These are phyloP conservation scores for Chalcosyrphus nemorum DNA, from an alignment of 2,888 invertebrate genomes.

Conservation along the genomic window DNA sequence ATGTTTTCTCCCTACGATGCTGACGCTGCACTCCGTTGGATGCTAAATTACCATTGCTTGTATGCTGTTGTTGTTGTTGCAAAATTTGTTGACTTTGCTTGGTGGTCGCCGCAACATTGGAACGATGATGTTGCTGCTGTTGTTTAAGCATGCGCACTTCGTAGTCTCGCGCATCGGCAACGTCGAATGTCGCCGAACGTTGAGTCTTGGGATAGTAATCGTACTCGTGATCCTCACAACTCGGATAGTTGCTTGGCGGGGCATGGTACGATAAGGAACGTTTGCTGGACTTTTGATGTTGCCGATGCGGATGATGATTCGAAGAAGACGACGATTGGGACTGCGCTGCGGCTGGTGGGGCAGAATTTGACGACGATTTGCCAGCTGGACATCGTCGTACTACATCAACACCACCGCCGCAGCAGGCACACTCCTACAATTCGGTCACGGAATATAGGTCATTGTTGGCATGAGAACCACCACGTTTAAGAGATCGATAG, in stretches of 20 bases:
- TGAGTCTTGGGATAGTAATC: constrained; percentile 79
- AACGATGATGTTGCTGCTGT: constrained; percentile 78
- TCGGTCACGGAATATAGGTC: constrained; percentile 90
- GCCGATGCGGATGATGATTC: constrained; percentile 67
- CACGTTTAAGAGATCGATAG: constrained; percentile 83
- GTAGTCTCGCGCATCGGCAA: constrained; percentile 80
- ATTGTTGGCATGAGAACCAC: constrained; percentile 82
- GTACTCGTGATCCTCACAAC: constrained; percentile 80
- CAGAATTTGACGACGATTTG: constrained; percentile 70
- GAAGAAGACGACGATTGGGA: constrained; percentile 57
- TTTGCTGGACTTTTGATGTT: constrained; percentile 73
- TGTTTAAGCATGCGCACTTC: constrained; percentile 80
- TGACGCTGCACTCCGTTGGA: constrained; percentile 76
- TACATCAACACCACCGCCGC: constrained; percentile 82
- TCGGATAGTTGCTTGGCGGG: constrained; percentile 60
- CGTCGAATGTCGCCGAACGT: constrained; percentile 80
- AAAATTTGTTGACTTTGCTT: constrained; percentile 67
- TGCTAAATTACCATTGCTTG: constrained; percentile 71
- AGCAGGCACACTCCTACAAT: constrained; percentile 84
- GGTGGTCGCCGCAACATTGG: constrained; percentile 74
- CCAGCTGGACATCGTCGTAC: constrained; percentile 79
- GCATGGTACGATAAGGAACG: constrained; percentile 73
- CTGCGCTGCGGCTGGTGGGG: constrained; percentile 76
- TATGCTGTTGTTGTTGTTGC: constrained; percentile 67
- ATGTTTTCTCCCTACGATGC: constrained; percentile 81